Base-by-base conservation (phyloP, 2,888 invertebrate genomes). In the Oxytorus armatus region DNA sequence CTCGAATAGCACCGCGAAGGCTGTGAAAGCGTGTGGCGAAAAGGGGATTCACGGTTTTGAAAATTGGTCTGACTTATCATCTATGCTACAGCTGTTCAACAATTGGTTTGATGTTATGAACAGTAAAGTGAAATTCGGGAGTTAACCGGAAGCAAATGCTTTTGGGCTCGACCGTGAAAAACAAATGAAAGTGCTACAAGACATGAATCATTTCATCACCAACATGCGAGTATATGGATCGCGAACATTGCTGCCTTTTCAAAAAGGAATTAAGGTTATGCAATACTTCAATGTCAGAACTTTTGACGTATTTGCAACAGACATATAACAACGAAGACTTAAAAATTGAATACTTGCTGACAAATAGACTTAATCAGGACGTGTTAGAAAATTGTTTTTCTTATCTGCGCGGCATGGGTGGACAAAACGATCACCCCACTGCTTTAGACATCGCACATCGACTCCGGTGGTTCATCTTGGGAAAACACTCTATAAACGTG, bases 91-190 rank as follows among this genome's bases (percentile, higher is more conserved):
- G 51, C 4, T 63, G 2, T 21, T 16, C 8, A 63, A 63, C 23
- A 29, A 63, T 25, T 73, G 23, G 63, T 73, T 63, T 36, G 63
- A 73, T 63, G 3, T 73, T 1, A 36, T 73, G 21, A 73, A 73
- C 36, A 36, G 49, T 59, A 61, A 61, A 59, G 21, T 8, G 29
- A 33, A 33, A 53, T 11, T 39, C 7, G 69, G 55, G n/a, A 63
- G 44, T 63, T 14, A 25, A 14, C 10, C 36, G 10, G 14, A 33
- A n/a, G 10, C 29, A 18, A n/a, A 8, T 55, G 55, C 69, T 3
- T 69, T 55, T 55, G 55, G 69, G 3, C 18, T 18, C n/a, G 23
- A 69, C 10, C 1, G 51, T 11, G 29, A 68, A 14, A 18, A 61
- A 11, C 51, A 77, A 65, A 36, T 53, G 21, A 16, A 68, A 55